Conservation (phyloP, 2,888 invertebrate genomes). For the Aphrophora alni region DNA sequence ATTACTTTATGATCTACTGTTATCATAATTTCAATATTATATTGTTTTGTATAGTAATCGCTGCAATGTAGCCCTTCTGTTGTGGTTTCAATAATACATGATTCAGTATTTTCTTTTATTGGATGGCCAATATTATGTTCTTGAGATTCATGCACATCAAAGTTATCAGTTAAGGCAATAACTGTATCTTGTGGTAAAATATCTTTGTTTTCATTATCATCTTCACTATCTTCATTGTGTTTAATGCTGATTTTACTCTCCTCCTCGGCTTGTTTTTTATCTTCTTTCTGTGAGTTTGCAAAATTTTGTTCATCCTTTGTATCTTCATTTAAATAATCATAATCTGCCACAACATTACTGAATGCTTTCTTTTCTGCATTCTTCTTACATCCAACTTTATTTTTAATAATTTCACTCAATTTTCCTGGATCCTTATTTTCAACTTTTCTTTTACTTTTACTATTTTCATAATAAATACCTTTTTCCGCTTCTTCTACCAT, state of each 20-base stretch:
- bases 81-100: neutral
- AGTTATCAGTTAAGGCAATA: neutral
- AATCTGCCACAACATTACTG: neutral
- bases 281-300: neutral
- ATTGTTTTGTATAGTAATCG: constrained; percentile 10
- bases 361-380: neutral
- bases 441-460: neutral
- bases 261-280: no score
- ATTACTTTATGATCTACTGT: constrained; percentile 31
- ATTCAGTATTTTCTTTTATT: neutral
- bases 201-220: neutral
- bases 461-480: neutral
- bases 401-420: neutral
- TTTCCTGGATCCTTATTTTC: neutral
- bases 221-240: neutral
- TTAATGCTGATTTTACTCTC: neutral
- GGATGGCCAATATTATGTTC: constrained; percentile 46
- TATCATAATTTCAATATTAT: constrained; percentile 26
- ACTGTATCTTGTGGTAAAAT: neutral
- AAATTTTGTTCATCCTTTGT: neutral
- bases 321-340: neutral
- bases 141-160: neutral
- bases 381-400: neutral
- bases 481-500: neutral
- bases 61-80: neutral